Base-by-base conservation (phyloP, 2,113 vertebrate genomes). In the Equus quagga region DNA sequence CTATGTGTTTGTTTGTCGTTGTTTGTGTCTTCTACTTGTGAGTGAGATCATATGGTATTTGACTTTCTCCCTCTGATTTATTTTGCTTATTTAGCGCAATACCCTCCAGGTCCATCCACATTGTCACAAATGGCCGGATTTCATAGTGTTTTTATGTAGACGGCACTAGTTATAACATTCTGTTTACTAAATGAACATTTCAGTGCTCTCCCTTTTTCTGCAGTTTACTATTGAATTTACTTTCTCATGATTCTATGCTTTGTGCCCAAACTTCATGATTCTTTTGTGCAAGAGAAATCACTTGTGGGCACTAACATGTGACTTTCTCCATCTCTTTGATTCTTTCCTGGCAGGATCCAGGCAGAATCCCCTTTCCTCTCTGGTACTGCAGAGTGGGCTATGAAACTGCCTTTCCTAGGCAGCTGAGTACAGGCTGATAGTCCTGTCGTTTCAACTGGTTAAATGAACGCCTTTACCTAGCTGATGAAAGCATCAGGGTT, bases 401-500 rank as follows among this genome's bases (percentile, higher is more conserved):
- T 72, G 72, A 49, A 84, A 79, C 67, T 84, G 92, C 96, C 73
- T 69, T 15, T 95, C 82, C 81, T 11, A 94, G 95, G 96, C 79
- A 76, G 91, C 89, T 28, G 79, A 96, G 65, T 26, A 10, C 49
- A 95, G 80, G 79, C 75, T 79, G 64, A 87, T 84, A 90, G 95
- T 96, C 26, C 36, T 0, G 3, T 70, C 62, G 89, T 96, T 98
- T 88, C 96, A 91, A 51, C 80, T 88, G 83, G 97, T 97, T 92
- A 97, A 98, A 80, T 49, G 73, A 96, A 56, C 97, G 79, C 46
- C 51, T 97, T 97, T 76, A 84, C 94, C 62, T 96, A 19, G 90
- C 69, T 76, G 97, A 98, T 83, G 78, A 98, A 83, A 98, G 86
- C 69, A 2, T 95, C 87, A 75, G 93, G 90, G 88, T 96, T 98